Evolutionary conservation across 2,797 vertebrate species (phyloP).

Genomic region (Erpetoichthys calabaricus): DNA sequence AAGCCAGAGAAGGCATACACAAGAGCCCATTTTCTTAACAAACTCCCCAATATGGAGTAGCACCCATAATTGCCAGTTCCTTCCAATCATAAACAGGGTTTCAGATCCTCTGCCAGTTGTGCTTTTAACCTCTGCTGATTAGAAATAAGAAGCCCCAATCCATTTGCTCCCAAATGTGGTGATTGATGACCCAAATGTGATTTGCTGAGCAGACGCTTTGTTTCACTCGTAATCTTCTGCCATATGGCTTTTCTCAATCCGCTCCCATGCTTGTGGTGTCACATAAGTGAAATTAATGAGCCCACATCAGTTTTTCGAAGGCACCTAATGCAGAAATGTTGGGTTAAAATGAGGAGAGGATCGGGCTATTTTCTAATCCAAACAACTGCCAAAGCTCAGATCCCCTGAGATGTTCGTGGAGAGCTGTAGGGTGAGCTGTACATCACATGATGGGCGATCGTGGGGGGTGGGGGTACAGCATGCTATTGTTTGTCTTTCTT

Average conservation of each 20-base stretch:
- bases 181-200: slow-evolving; percentile 65
- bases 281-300: slow-evolving; percentile 26
- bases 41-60: no score
- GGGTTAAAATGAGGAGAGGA: slow-evolving; percentile 35
- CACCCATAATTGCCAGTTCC: no score
- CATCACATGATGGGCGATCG: no score
- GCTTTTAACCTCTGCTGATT: no score
- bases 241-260: slow-evolving; percentile 70
- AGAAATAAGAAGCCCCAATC: slow-evolving; percentile 44
- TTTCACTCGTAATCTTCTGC: slow-evolving; percentile 63
- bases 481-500: no score
- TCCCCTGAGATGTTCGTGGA: no score
- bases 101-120: neutral
- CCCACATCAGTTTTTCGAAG: slow-evolving; percentile 12
- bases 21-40: neutral
- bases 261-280: slow-evolving; percentile 56
- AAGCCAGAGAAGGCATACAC: no score
- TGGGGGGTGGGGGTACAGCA: no score
- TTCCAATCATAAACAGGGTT: slow-evolving; percentile 31
- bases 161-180: slow-evolving; percentile 52
- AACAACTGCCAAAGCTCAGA: slow-evolving; percentile 27
- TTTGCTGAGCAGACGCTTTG: slow-evolving; percentile 69
- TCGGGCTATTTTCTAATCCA: slow-evolving; percentile 26
- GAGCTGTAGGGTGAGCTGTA: no score
- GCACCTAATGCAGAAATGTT: slow-evolving; percentile 8